Evolutionary conservation across 2,797 vertebrate species (phyloP).

Genomic region (Gambelia wislizenii): DNA sequence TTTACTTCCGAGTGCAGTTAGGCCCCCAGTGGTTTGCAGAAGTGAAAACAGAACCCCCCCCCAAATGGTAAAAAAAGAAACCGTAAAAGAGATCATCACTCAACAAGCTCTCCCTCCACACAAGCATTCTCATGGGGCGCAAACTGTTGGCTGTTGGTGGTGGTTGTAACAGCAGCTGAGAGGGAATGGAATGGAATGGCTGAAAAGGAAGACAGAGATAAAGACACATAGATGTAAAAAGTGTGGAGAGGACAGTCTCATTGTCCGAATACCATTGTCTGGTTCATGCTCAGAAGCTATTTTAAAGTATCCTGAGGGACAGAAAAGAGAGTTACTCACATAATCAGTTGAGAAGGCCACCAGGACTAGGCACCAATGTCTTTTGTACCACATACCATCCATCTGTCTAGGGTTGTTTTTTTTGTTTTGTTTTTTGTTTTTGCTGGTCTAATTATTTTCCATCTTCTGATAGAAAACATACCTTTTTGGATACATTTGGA

Average conservation of each 20-base stretch:
- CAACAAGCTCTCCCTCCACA: no score
- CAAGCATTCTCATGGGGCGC: background rate
- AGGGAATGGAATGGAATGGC: background rate
- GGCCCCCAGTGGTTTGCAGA: no score
- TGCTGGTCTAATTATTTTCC: background rate
- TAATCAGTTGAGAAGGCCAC: no score
- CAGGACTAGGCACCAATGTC: no score
- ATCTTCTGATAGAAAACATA: background rate
- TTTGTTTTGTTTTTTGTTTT: no score
- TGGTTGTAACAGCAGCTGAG: no score
- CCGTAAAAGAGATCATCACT: no score
- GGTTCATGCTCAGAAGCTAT: background rate
- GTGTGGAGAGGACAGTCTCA: background rate
- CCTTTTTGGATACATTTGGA: background rate
- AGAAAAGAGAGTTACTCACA: background rate
- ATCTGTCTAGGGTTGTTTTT: no score
- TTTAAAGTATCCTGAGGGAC: background rate
- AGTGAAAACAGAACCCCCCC: no score
- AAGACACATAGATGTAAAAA: background rate
- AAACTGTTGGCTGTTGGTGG: background rate
- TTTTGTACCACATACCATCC: no score
- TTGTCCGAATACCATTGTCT: background rate
- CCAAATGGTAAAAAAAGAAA: no score
- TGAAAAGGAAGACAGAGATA: background rate
- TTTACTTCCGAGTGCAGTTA: no score